Evolutionary conservation across 2,797 vertebrate species (phyloP).

Genomic region (Botia kubotai): DNA sequence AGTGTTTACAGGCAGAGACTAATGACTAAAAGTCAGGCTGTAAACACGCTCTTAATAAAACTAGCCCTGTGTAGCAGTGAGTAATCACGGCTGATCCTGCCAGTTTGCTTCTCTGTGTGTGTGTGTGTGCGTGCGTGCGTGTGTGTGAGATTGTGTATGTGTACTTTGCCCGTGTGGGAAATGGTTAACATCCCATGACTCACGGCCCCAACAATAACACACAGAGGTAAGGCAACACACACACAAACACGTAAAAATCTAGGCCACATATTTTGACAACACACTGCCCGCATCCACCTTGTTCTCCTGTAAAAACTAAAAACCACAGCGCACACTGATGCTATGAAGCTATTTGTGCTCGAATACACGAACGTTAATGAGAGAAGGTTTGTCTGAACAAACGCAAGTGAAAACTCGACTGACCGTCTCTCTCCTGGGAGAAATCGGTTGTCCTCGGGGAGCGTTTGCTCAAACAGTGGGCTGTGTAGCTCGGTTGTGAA

Average conservation of each 20-base stretch:
- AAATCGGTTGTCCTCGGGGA: slow-evolving; percentile 24
- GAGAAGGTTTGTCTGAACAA: slow-evolving; percentile 28
- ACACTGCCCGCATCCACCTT: slow-evolving; percentile 26
- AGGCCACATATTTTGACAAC: slow-evolving; percentile 44
- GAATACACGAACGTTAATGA: slow-evolving; percentile 20
- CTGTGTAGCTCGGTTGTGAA: slow-evolving; percentile 8
- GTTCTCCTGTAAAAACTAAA: slow-evolving; percentile 34
- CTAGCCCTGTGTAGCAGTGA: slow-evolving; percentile 70
- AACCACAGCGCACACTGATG: slow-evolving; percentile 28
- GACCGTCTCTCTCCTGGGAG: slow-evolving; percentile 24
- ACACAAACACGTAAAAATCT: slow-evolving; percentile 49
- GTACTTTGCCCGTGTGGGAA: slow-evolving; percentile 71
- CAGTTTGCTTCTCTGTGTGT: slow-evolving; percentile 50
- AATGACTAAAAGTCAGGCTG: slow-evolving; percentile 69
- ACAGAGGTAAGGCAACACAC: slow-evolving; percentile 50
- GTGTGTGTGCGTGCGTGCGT: slow-evolving; percentile 35
- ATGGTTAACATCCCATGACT: slow-evolving; percentile 83
- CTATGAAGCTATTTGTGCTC: slow-evolving; percentile 2
- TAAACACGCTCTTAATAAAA: slow-evolving; percentile 73
- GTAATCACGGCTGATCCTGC: slow-evolving; percentile 67
- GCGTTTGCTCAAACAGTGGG: slow-evolving; percentile 33
- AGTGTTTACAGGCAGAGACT: slow-evolving; percentile 64
- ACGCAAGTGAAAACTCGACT: slow-evolving; percentile 21
- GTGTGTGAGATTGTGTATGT: slow-evolving; percentile 37
- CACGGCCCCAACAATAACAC: slow-evolving; percentile 58